Base-by-base conservation (phyloP, 2,113 vertebrate species). In the Pollimyrus isidori region DNA sequence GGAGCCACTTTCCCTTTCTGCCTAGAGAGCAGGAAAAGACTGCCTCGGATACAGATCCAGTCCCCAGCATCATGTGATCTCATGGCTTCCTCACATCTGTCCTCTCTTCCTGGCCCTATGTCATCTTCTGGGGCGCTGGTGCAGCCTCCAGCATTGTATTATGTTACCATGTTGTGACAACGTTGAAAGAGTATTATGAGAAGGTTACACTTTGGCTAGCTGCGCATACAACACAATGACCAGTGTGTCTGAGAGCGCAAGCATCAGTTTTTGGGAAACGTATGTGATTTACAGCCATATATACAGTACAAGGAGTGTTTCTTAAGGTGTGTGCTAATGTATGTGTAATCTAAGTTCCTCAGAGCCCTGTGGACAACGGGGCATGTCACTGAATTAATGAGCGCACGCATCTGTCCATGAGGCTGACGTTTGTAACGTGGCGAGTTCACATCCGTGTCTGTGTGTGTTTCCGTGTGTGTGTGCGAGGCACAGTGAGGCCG, bases 1-100 rank as follows among this genome's bases (percentile, higher is more conserved):
- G 65, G 48, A 91, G 89, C 89, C 83, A 89, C 89, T 93, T 90
- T 93, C 87, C 88, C 89, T 90, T 90, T 92, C 89, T 88, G 89
- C 90, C 90, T 42, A 46, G 21, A 10, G 82, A 84, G 56, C 82
- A 50, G 62, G 62, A 42, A 4, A 26, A 53, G 62, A 26, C 49
- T 48, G 82, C 90, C 89, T 84, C 87, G 88, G 45, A 45, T 50
- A 50, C 58, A 90, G 87, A 84, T 35, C 48, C 17, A 46, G 17
- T 62, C 50, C 39, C 26, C 50, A 53, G 21, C 19, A 84, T 84
- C 82, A 48, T 46, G 19, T 84, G 82, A 84, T 39, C 39, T 19
- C 76, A 82, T 39, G 35, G 30, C 42, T 23, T 7, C 86, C 53
- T 58, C 86, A 45, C 53, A 80, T 48, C 86, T 21, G 49, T 58